These are phyloP conservation scores for Kryphioiulus occultus DNA, from an alignment of 2,888 invertebrate species.

Conservation along the genomic window DNA sequence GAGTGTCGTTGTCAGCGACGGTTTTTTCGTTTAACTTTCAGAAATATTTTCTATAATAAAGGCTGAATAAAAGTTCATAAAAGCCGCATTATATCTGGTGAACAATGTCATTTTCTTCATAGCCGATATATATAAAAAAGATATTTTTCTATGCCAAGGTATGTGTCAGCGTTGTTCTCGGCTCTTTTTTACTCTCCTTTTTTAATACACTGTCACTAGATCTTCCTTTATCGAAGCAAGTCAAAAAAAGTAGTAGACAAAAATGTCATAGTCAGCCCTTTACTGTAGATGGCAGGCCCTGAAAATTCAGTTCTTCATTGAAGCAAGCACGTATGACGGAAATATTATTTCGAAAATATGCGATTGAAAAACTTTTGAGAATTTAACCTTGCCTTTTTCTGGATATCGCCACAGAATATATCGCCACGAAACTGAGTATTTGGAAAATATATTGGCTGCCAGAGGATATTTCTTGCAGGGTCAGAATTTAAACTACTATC, in stretches of 20 bases:
- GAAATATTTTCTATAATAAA: neutral
- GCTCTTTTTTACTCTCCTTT: neutral
- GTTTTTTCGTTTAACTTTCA: neutral
- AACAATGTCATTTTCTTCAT: neutral
- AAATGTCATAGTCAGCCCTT: constrained; percentile 3
- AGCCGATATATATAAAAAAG: neutral
- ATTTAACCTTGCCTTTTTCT: no score
- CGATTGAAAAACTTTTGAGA: neutral
- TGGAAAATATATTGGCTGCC: no score
- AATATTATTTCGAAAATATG: neutral
- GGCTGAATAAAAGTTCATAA: neutral
- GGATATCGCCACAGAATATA: no score
- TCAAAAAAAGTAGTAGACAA: neutral
- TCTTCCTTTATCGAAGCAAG: neutral
- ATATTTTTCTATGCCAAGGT: neutral
- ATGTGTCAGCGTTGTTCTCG: neutral
- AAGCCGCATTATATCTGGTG: neutral
- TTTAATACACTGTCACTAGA: constrained; percentile 1
- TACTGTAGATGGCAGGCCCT: neutral
- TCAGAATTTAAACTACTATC: no score
- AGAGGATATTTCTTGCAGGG: no score
- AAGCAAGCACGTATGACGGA: no score
- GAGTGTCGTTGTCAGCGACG: neutral
- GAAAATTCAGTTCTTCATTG: neutral
- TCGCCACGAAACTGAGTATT: no score